phyloP scores from a whole-genome alignment of 2,797 vertebrate genomes.

The Diglossa cyanea region DNA sequence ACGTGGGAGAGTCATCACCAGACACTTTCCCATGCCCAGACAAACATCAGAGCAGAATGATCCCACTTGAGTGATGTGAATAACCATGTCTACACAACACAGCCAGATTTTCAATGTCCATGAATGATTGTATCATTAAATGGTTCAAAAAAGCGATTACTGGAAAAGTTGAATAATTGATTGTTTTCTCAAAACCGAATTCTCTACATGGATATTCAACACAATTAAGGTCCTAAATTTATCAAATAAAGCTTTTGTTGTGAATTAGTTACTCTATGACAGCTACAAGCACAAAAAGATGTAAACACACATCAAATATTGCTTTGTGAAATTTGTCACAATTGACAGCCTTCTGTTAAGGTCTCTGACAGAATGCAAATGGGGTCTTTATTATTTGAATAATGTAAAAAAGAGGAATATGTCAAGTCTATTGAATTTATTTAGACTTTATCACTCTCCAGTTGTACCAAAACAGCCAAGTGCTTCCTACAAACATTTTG shows the following conservation, averaged over 20 bases:
- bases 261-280: slow-evolving; percentile 5
- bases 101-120: neutral
- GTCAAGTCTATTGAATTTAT: slow-evolving; percentile 7
- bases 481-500: neutral
- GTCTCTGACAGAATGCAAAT: slow-evolving; percentile 14
- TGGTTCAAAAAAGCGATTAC: neutral
- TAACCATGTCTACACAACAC: neutral
- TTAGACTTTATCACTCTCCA: neutral
- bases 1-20: neutral
- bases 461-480: neutral
- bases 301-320: neutral
- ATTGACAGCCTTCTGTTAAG: slow-evolving; percentile 37
- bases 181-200: neutral
- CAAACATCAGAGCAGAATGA: neutral
- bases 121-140: neutral
- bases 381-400: neutral
- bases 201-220: neutral
- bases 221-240: neutral
- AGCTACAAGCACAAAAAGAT: neutral
- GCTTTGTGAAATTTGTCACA: slow-evolving; percentile 31
- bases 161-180: neutral
- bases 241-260: neutral
- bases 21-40: neutral
- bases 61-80: neutral
- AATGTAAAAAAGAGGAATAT: neutral